These are phyloP conservation scores for Caenorhabditis macrosperma DNA, from an alignment of 2,888 invertebrate species.

Conservation along the genomic window DNA sequence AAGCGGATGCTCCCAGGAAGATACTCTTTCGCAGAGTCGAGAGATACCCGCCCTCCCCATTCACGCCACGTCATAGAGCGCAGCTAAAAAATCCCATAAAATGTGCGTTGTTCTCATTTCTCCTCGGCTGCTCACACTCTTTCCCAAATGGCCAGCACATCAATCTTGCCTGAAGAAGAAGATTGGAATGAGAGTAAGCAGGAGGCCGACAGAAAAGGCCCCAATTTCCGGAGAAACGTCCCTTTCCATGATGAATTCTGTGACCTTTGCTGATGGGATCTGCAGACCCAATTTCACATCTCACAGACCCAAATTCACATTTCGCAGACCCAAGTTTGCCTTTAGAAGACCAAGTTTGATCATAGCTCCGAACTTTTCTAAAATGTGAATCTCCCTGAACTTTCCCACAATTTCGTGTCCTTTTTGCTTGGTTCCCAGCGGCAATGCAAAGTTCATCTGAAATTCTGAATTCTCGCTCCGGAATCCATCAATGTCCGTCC, in stretches of 20 bases:
- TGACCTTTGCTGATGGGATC: too few species aligned
- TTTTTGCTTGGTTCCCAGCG: not conserved
- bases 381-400: not conserved
- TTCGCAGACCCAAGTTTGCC: too few species aligned
- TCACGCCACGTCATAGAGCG: not conserved
- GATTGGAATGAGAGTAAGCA: slow-evolving; percentile 1
- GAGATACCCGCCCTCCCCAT: too few species aligned
- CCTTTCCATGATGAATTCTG: slow-evolving; percentile 9
- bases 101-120: not conserved
- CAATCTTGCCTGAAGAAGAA: slow-evolving; percentile 1
- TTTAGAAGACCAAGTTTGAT: too few species aligned
- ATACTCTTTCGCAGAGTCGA: too few species aligned
- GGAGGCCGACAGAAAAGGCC: not conserved
- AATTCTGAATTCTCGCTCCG: slow-evolving; percentile 17
- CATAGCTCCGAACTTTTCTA: too few species aligned
- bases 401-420: not conserved
- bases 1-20: too few species aligned
- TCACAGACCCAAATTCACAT: too few species aligned
- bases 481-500: slow-evolving; percentile 3
- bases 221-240: slow-evolving; percentile 4
- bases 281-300: too few species aligned
- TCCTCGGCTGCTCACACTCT: not conserved
- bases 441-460: slow-evolving; percentile 7
- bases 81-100: not conserved
- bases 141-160: not conserved